Conservation (phyloP, 2,888 invertebrate genomes). For the Oscheius onirici region DNA sequence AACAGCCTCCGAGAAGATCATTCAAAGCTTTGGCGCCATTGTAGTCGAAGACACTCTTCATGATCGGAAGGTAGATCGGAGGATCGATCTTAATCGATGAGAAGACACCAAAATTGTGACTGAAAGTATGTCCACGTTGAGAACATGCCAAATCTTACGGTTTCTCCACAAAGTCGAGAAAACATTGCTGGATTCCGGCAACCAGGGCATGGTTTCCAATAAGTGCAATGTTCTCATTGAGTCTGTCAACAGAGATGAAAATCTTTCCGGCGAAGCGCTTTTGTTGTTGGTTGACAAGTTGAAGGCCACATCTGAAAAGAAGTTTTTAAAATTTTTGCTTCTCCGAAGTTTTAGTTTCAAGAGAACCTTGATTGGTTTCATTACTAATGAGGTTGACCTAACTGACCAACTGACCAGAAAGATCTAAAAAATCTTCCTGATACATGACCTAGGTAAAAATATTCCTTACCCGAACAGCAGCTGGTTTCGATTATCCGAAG, state of each 20-base stretch:
- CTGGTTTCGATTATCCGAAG: neutral
- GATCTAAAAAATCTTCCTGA: too few species aligned
- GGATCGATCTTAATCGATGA: constrained; percentile 8
- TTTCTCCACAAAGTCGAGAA: neutral
- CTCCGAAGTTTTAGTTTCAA: too few species aligned
- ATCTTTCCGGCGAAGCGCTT: neutral
- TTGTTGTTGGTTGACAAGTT: neutral
- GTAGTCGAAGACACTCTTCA: neutral
- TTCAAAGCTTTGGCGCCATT: neutral
- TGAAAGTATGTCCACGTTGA: constrained; percentile 3
- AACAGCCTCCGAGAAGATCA: neutral
- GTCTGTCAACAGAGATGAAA: constrained; percentile 6
- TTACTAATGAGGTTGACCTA: too few species aligned
- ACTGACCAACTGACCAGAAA: too few species aligned
- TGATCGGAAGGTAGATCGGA: constrained; percentile 6
- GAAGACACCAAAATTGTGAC: neutral
- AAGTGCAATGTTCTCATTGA: constrained; percentile 8
- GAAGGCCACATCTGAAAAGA: constrained; percentile 15
- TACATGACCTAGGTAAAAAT: too few species aligned
- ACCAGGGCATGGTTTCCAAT: neutral
- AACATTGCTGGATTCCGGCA: neutral
- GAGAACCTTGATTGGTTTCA: too few species aligned
- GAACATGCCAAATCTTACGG: constrained; percentile 7
- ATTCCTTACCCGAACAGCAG: constrained; percentile 25
- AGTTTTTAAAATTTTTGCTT: too few species aligned